Evolutionary conservation across 2,888 invertebrate genomes (phyloP).

Genomic region (Nasonovia ribisnigri): DNA sequence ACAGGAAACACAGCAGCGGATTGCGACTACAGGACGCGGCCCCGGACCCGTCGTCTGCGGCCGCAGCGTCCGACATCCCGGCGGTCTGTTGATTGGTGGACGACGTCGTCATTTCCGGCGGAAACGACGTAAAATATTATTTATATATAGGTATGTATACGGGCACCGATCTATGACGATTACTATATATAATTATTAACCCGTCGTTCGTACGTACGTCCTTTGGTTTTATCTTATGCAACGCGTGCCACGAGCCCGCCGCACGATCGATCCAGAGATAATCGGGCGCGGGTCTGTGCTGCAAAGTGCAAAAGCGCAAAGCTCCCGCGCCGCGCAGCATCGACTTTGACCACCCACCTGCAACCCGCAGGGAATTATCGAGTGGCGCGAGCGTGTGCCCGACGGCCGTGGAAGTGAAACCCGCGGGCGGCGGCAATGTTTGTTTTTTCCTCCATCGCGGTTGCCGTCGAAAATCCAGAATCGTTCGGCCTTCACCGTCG

Average conservation of each 20-base stretch:
- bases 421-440: background rate
- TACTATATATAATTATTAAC: background rate
- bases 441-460: background rate
- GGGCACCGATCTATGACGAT: background rate
- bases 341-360: conserved; percentile 19
- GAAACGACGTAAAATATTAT: background rate
- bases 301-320: conserved; percentile 19
- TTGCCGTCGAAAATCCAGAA: background rate
- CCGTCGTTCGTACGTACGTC: background rate
- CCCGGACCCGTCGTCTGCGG: conserved; percentile 10
- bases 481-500: background rate
- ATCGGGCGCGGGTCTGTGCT: background rate
- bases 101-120: background rate
- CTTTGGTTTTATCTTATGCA: background rate
- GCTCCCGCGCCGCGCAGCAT: conserved; percentile 26
- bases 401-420: conserved; percentile 24
- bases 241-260: background rate
- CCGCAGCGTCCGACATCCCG: background rate
- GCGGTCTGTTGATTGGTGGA: background rate
- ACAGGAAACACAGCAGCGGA: conserved; percentile 77
- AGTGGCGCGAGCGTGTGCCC: background rate
- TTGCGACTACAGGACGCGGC: conserved; percentile 33
- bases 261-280: conserved; percentile 14
- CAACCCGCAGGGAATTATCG: background rate
- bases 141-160: no score